Percentiles rank a stretch among this genome's conserved stretches.
These are phyloP conservation scores for Acropora yongei DNA, from an alignment of 64 coral and sea anemone species.

Conservation along the genomic window DNA sequence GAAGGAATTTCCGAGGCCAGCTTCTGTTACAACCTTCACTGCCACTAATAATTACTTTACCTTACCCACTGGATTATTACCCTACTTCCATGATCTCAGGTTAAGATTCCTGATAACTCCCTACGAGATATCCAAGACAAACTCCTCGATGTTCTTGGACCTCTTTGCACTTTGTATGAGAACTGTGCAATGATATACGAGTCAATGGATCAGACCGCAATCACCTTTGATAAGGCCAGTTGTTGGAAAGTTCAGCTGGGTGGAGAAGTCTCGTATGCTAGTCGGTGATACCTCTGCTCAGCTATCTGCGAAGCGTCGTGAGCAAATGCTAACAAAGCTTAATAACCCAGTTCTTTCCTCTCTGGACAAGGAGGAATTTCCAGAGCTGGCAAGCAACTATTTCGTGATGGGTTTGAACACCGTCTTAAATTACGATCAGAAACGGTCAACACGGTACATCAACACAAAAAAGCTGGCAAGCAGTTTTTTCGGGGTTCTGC, in stretches of 20 bases:
- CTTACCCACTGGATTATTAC: constrained; percentile 48
- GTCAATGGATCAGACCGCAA: neutral
- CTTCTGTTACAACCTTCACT: constrained; percentile 27
- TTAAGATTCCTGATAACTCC: constrained; percentile 18
- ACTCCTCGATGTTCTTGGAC: constrained; percentile 52
- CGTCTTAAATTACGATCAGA: constrained; percentile 37
- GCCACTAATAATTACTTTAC: neutral
- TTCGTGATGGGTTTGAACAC: constrained; percentile 28
- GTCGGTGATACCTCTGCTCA: constrained; percentile 27
- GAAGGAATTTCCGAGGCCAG: constrained; percentile 51
- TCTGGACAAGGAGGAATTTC: constrained; percentile 27
- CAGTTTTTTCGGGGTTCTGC: constrained; percentile 44
- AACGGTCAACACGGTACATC: constrained; percentile 19
- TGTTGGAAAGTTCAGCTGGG: constrained; percentile 13
- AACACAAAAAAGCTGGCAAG: constrained; percentile 20
- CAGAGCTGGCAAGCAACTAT: constrained; percentile 40
- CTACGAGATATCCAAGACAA: constrained; percentile 64
- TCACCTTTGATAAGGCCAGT: constrained; percentile 22
- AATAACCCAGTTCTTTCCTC: neutral
- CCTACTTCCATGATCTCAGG: constrained; percentile 40
- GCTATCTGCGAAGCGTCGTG: constrained; percentile 20
- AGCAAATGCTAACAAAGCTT: constrained; percentile 30
- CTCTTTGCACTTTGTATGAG: constrained; percentile 56
- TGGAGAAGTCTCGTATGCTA: constrained; percentile 42
- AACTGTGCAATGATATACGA: constrained; percentile 47